Percentiles rank a stretch among this genome's conserved stretches.
Evolutionary conservation across 2,113 vertebrate species (phyloP).

Genomic region (Anarhynchus alexandrinus): DNA sequence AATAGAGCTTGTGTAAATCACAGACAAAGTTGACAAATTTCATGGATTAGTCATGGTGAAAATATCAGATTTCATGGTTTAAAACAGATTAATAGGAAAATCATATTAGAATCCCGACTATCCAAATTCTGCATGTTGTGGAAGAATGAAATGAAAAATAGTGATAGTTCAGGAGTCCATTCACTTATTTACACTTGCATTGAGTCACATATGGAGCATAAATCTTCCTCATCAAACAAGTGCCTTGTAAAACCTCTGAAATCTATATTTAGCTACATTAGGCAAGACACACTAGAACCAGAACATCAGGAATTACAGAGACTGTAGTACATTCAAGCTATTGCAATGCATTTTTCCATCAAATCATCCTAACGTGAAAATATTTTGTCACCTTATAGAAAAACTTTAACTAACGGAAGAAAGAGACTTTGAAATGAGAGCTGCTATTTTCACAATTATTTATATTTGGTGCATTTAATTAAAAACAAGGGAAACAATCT

Average conservation of each 20-base stretch:
- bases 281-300: neutral
- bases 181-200: neutral
- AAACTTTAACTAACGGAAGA: neutral
- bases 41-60: conserved; percentile 73
- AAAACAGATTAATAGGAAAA: conserved; percentile 71
- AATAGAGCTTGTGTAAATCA: conserved; percentile 70
- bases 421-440: neutral
- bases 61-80: conserved; percentile 73
- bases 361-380: neutral
- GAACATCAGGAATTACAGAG: neutral
- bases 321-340: neutral
- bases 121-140: conserved; percentile 34
- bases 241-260: neutral
- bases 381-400: neutral
- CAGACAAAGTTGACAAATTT: conserved; percentile 74
- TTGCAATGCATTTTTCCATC: neutral
- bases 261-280: neutral
- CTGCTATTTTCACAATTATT: neutral
- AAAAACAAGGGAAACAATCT: neutral
- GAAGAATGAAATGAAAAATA: conserved; percentile 7
- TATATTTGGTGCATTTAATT: neutral
- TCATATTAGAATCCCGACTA: conserved; percentile 56
- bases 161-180: neutral
- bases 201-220: neutral
- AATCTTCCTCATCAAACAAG: neutral